A percentile compares a stretch with the other conserved stretches of the same genome.
Conservation (phyloP, 2,888 invertebrate species). For the Muscina levida region DNA sequence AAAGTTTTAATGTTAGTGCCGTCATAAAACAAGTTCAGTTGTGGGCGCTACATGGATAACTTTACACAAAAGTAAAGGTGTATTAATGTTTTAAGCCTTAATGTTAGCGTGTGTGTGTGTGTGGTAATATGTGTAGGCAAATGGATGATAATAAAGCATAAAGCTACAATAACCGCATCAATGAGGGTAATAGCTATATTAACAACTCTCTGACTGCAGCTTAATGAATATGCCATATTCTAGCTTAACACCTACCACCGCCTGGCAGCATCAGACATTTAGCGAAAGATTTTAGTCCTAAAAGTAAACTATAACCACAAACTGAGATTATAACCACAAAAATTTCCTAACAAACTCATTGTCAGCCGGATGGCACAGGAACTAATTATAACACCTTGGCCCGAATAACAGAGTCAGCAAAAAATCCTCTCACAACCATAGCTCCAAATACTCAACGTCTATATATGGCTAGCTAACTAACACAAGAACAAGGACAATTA, state of each 20-base stretch:
- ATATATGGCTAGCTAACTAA: background rate
- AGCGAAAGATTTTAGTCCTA: conserved; percentile 35
- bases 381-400: too few species aligned
- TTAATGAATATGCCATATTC: conserved; percentile 24
- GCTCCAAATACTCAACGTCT: too few species aligned
- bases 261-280: too few species aligned
- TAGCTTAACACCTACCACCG: too few species aligned
- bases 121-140: conserved; percentile 23
- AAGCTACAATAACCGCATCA: conserved; percentile 63
- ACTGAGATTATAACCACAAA: conserved; percentile 74
- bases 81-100: background rate
- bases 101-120: conserved; percentile 18
- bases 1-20: conserved; percentile 56
- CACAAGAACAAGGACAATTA: conserved; percentile 33
- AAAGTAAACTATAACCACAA: conserved; percentile 74
- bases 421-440: conserved; percentile 35
- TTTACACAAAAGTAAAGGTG: too few species aligned
- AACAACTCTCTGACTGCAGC: conserved; percentile 62
- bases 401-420: too few species aligned
- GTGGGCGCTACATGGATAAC: background rate
- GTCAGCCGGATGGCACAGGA: background rate
- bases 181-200: conserved; percentile 68
- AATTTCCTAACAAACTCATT: conserved; percentile 55
- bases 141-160: conserved; percentile 57
- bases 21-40: conserved; percentile 56